A percentile compares a stretch with the other conserved stretches of the same genome.
phyloP scores from a whole-genome alignment of 2,113 vertebrate species.

The Zootoca vivipara region DNA sequence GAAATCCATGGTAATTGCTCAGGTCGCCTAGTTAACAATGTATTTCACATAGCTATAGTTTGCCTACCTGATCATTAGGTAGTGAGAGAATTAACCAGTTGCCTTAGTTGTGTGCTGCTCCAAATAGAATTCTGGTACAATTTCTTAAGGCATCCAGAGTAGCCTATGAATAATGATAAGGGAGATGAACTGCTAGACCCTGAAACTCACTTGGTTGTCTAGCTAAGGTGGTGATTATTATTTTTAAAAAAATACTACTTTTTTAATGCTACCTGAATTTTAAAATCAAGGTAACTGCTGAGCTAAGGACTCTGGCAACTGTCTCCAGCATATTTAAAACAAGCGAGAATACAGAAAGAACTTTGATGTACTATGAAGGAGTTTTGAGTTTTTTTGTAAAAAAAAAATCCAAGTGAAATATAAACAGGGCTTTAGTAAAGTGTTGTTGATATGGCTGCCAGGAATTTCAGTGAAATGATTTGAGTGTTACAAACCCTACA shows the following conservation, averaged over 20 bases:
- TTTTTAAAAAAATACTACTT: not conserved
- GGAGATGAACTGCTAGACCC: not conserved
- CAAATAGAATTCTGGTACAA: not conserved
- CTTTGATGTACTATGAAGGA: not conserved
- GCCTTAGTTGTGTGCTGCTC: not conserved
- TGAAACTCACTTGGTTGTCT: not conserved
- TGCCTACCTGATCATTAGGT: not conserved
- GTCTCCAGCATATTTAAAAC: not conserved
- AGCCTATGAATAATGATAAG: not conserved
- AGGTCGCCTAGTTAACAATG: not conserved
- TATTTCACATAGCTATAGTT: not conserved
- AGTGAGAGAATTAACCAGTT: not conserved
- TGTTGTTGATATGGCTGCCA: not conserved
- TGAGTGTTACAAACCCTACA: not conserved
- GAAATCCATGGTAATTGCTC: not conserved
- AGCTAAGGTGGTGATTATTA: not conserved
- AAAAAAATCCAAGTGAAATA: not conserved
- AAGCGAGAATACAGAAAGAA: not conserved
- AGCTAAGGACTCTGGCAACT: not conserved
- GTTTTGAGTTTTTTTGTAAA: not conserved
- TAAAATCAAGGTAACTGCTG: not conserved
- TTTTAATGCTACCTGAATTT: not conserved
- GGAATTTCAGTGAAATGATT: not conserved
- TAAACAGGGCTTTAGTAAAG: not conserved
- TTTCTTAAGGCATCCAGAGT: not conserved